Conservation (phyloP, 2,797 vertebrate genomes). For the Microctenopoma lineatum region DNA sequence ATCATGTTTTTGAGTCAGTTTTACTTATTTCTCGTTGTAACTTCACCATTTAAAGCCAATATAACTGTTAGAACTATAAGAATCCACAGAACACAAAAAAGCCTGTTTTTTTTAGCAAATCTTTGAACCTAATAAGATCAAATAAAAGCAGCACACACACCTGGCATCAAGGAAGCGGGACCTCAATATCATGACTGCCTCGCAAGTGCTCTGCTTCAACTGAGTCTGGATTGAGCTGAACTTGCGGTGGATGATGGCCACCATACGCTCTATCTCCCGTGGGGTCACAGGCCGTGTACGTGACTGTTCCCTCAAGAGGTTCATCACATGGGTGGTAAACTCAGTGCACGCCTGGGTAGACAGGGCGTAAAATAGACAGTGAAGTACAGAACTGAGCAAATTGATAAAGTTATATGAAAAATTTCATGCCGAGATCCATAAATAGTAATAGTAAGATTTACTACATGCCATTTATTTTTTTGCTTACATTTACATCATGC, state of each 20-base stretch:
- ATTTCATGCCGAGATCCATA: neutral
- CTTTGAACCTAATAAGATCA: neutral
- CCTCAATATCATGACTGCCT: conserved; percentile 94
- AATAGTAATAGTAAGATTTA: too few species aligned
- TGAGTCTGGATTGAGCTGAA: conserved; percentile 97
- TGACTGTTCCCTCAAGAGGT: conserved; percentile 93
- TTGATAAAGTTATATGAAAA: neutral
- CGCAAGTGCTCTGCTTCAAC: conserved; percentile 95
- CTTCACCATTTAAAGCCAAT: too few species aligned
- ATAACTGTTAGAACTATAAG: too few species aligned
- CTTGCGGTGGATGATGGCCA: conserved; percentile 93
- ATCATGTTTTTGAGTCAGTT: too few species aligned
- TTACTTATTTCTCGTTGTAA: too few species aligned
- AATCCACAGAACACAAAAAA: too few species aligned
- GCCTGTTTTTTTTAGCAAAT: neutral
- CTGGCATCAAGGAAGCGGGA: conserved; percentile 93
- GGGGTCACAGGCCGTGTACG: conserved; percentile 91
- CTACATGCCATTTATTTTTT: neutral
- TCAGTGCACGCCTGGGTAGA: conserved; percentile 89
- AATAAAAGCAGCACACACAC: conserved; percentile 64
- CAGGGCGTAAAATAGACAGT: neutral
- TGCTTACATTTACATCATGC: neutral
- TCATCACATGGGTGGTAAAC: conserved; percentile 96
- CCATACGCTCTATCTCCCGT: conserved; percentile 95
- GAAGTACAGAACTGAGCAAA: conserved; percentile 14